These are phyloP conservation scores for Pogona vitticeps DNA, from an alignment of 2,113 vertebrate species.

Conservation along the genomic window DNA sequence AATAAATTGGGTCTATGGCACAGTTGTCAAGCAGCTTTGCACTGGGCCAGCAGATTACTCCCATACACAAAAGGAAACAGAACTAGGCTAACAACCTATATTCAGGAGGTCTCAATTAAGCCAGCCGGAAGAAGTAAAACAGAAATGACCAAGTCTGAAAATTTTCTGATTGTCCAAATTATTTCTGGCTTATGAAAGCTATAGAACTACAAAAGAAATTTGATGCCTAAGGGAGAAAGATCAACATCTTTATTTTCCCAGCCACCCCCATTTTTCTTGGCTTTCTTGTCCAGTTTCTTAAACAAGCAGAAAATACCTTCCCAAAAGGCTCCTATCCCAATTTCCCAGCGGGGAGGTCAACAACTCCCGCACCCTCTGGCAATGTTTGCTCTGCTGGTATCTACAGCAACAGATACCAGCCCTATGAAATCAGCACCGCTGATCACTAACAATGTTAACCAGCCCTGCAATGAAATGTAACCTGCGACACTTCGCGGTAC, in stretches of 20 bases:
- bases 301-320: conserved; percentile 52
- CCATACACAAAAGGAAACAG: conserved; percentile 44
- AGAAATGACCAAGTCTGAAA: conserved; percentile 26
- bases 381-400: conserved; percentile 72
- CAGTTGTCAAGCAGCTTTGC: not conserved
- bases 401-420: conserved; percentile 79
- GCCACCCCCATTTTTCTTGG: conserved; percentile 15
- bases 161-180: conserved; percentile 43
- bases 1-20: not conserved
- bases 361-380: conserved; percentile 63
- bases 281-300: conserved; percentile 53
- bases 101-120: conserved; percentile 50
- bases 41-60: conserved; percentile 24
- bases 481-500: conserved; percentile 81
- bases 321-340: conserved; percentile 63
- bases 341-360: not conserved
- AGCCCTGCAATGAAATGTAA: conserved; percentile 83
- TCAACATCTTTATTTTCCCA: not conserved
- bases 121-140: conserved; percentile 45
- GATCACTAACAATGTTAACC: conserved; percentile 77
- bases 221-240: not conserved
- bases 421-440: conserved; percentile 75
- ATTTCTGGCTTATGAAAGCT: conserved; percentile 30
- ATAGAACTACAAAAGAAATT: not conserved
- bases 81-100: conserved; percentile 43